phyloP scores from a whole-genome alignment of 2,888 invertebrate species.

The Eucriotettix oculatus region DNA sequence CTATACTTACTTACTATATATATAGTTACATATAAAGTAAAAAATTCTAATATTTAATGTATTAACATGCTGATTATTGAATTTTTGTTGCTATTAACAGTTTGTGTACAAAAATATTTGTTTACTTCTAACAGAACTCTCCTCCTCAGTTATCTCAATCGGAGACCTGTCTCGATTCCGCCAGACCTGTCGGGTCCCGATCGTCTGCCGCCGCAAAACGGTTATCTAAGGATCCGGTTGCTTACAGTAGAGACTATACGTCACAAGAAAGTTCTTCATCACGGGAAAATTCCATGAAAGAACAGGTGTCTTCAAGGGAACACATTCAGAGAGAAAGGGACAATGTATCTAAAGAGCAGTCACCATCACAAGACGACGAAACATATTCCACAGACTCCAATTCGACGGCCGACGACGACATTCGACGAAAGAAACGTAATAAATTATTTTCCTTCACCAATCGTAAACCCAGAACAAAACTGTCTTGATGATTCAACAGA shows the following conservation, averaged over 20 bases:
- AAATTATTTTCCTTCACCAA: constrained; percentile 10
- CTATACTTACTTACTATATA: too few species aligned
- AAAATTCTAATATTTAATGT: too few species aligned
- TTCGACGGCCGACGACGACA: constrained; percentile 28
- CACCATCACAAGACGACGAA: constrained; percentile 42
- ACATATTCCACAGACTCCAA: constrained; percentile 48
- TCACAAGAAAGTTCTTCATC: background rate
- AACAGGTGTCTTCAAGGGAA: background rate
- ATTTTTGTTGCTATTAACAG: too few species aligned
- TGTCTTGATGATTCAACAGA: constrained; percentile 6
- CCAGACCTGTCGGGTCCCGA: constrained; percentile 4
- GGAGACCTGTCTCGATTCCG: constrained; percentile 28
- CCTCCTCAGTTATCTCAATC: constrained; percentile 31
- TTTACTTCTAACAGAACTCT: constrained; percentile 1
- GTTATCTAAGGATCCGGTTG: background rate
- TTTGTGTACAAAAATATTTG: too few species aligned
- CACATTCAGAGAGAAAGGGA: background rate
- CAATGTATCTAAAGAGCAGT: constrained; percentile 10
- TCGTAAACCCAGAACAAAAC: constrained; percentile 8
- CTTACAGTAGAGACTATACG: background rate
- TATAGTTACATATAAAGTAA: too few species aligned
- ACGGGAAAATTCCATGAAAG: background rate
- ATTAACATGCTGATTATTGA: too few species aligned
- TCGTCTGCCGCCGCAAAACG: background rate
- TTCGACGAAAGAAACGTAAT: constrained; percentile 11